Conservation (phyloP, 2,888 invertebrate genomes). For the Heteromurus nitidus region DNA sequence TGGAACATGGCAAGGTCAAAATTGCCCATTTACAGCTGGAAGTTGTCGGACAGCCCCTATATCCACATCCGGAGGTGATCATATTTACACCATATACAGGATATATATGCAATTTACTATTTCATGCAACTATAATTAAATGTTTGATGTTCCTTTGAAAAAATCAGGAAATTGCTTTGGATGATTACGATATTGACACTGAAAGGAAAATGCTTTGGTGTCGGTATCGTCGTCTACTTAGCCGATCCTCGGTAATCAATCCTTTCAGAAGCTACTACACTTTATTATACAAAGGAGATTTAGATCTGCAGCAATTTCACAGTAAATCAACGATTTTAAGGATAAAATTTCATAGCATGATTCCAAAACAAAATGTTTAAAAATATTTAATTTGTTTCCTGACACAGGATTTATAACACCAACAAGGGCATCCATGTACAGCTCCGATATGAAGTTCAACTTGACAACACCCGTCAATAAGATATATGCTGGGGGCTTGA, state of each 20-base stretch:
- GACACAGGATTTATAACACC: slow-evolving; percentile 37
- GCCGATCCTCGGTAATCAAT: slow-evolving; percentile 51
- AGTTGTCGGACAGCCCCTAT: slow-evolving; percentile 56
- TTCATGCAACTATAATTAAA: too few relatives aligned
- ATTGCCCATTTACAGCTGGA: slow-evolving; percentile 71
- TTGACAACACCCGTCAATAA: slow-evolving; percentile 46
- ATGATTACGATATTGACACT: slow-evolving; percentile 70
- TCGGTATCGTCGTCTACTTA: slow-evolving; percentile 66
- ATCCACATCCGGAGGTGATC: slow-evolving; percentile 68
- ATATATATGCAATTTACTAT: too few relatives aligned
- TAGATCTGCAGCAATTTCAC: slow-evolving; percentile 28
- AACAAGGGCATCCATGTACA: slow-evolving; percentile 26
- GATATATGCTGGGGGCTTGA: slow-evolving; percentile 28
- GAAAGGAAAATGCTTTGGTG: slow-evolving; percentile 72
- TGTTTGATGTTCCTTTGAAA: too few relatives aligned
- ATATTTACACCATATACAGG: too few relatives aligned
- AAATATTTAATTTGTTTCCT: neutral
- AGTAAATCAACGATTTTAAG: too few relatives aligned
- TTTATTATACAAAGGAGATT: slow-evolving; percentile 65
- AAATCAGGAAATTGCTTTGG: slow-evolving; percentile 66
- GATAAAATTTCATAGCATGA: neutral
- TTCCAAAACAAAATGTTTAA: too few relatives aligned
- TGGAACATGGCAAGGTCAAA: slow-evolving; percentile 67
- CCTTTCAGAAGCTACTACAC: slow-evolving; percentile 64
- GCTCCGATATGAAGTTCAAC: slow-evolving; percentile 35